phyloP scores from a whole-genome alignment of 2,888 invertebrate species.

The Bombyx huttoni region DNA sequence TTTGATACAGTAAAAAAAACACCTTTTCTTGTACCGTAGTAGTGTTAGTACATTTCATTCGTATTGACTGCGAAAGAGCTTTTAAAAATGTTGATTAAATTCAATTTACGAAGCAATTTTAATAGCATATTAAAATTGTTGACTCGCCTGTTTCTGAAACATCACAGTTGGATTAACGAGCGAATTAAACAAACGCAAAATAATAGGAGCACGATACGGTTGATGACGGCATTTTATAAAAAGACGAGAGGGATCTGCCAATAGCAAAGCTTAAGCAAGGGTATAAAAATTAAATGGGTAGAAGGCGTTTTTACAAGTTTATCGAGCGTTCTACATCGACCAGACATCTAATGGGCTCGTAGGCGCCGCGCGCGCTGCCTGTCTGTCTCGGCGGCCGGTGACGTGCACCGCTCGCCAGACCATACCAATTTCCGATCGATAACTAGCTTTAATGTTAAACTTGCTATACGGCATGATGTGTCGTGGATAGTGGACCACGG shows the following conservation, averaged over 20 bases:
- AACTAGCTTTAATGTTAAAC: constrained; percentile 24
- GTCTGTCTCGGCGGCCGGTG: constrained; percentile 54
- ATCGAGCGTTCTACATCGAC: constrained; percentile 69
- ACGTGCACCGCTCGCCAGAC: constrained; percentile 30
- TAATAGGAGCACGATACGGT: constrained; percentile 55
- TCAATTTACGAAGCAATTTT: constrained; percentile 1
- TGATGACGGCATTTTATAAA: constrained; percentile 55
- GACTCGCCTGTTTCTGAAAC: constrained; percentile 22
- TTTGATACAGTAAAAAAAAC: no score
- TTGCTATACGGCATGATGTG: constrained; percentile 23
- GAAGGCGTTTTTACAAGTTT: constrained; percentile 72
- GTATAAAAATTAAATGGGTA: constrained; percentile 69
- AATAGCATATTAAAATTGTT: constrained; percentile 11
- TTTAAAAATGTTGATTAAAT: no score
- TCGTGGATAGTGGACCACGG: constrained; percentile 16
- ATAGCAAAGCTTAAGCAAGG: constrained; percentile 65
- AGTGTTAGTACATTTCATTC: not conserved
- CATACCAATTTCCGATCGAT: constrained; percentile 40
- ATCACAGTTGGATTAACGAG: constrained; percentile 29
- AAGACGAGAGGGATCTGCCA: constrained; percentile 63
- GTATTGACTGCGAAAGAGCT: no score
- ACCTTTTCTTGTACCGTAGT: constrained; percentile 2
- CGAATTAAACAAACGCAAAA: constrained; percentile 42
- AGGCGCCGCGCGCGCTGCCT: constrained; percentile 66
- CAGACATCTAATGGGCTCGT: constrained; percentile 63